Base-by-base conservation (phyloP, 1,140 invertebrate genomes). In the Drosophila nannoptera region DNA sequence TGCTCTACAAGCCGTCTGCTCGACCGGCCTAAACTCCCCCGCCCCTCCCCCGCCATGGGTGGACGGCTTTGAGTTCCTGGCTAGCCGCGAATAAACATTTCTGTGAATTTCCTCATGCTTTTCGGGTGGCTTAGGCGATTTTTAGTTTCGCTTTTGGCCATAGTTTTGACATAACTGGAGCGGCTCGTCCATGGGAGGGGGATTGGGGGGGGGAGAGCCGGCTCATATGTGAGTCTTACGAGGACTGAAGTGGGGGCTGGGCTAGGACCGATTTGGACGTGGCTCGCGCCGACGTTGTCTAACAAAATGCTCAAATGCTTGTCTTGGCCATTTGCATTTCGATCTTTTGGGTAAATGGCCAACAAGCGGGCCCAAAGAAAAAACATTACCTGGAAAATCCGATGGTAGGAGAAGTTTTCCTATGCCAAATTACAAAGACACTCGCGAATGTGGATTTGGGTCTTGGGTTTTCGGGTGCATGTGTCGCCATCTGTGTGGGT, bases 361-460 rank as follows among this genome's bases (percentile, higher is more conserved):
- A 74, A 63, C 46, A 68, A 67, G 35, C 46, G 40, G 29, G 46
- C 55, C 16, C 54, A 59, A 31, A 38, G 35, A 50, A 29, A 50
- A 61, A 69, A 66, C 52, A 72, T 35, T 14, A 45, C 33, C 61
- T 49, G 74, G 58, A 82, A 75, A 84, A 84, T 83, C 76, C 73
- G 68, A 84, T 69, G 77, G 76, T 80, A 84, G 84, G 86, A 86
- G 80, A 86, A 81, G 81, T 86, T 86, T 82, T 77, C 67, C 67
- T 71, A 45, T 62, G 63, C 49, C 75, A 83, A 78, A 83, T 84
- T 83, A 84, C 80, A 84, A 73, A 62, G 33, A 55, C 29, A 42
- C 46, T 29, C 52, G 67, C 52, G 31, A 60, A 42, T 68, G 54
- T 53, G 32, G 12, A 36, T 31, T 54, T 60, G 42, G 49, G 32